phyloP scores from a whole-genome alignment of 2,797 vertebrate genomes.

The Amblyopsis hoosieri region DNA sequence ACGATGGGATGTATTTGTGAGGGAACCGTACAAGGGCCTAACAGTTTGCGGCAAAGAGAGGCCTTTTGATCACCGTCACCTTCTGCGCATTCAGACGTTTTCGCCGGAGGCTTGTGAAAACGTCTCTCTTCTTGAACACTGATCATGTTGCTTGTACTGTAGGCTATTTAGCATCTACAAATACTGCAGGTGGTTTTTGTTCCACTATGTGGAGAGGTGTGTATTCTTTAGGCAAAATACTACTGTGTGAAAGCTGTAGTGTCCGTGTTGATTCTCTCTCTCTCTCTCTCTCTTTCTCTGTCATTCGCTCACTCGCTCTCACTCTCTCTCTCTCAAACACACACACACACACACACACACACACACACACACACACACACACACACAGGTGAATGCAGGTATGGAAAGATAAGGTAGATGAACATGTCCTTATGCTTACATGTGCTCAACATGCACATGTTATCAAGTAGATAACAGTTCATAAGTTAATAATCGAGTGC shows the following conservation, averaged over 20 bases:
- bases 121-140: slow-evolving; percentile 28
- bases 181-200: slow-evolving; percentile 57
- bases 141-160: slow-evolving; percentile 46
- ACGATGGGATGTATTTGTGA: slow-evolving; percentile 41
- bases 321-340: not conserved
- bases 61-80: slow-evolving; percentile 51
- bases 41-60: slow-evolving; percentile 58
- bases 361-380: not conserved
- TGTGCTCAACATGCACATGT: too few relatives aligned
- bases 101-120: slow-evolving; percentile 46
- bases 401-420: too few relatives aligned
- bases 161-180: slow-evolving; percentile 48
- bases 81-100: slow-evolving; percentile 34
- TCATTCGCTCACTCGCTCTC: not conserved
- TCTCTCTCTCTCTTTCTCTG: too few relatives aligned
- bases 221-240: slow-evolving; percentile 17
- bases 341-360: slow-evolving; percentile 2
- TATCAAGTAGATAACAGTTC: too few relatives aligned
- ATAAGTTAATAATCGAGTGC: too few relatives aligned
- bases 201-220: slow-evolving; percentile 45
- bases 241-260: slow-evolving; percentile 15
- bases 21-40: slow-evolving; percentile 31
- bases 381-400: slow-evolving; percentile 2
- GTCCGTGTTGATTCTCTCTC: not conserved
- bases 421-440: too few relatives aligned